These are phyloP conservation scores for Ancistrus triradiatus DNA, from an alignment of 2,113 vertebrate genomes.

Conservation along the genomic window DNA sequence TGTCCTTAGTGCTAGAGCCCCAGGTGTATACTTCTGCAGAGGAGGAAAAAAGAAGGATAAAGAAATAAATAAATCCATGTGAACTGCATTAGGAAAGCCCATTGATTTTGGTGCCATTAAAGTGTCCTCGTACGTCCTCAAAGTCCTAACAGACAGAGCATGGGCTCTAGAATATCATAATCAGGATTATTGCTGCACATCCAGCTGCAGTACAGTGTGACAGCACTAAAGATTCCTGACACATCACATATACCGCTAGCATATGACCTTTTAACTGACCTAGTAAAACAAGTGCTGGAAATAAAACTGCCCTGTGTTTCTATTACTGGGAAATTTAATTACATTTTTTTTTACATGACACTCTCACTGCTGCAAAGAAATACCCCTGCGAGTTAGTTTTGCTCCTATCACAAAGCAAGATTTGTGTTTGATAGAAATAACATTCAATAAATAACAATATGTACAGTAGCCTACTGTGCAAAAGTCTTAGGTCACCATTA, in stretches of 20 bases:
- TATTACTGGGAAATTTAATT: conserved; percentile 5
- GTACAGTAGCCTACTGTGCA: too few relatives aligned
- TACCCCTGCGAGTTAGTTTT: not conserved
- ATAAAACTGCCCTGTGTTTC: conserved; percentile 11
- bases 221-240: not conserved
- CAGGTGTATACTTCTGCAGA: conserved; percentile 41
- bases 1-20: conserved; percentile 48
- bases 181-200: not conserved
- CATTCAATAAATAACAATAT: too few relatives aligned
- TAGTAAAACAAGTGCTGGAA: conserved; percentile 12
- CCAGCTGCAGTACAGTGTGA: conserved; percentile 16
- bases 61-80: conserved; percentile 27
- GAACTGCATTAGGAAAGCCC: conserved; percentile 26
- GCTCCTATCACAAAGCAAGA: not conserved
- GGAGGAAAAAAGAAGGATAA: not conserved
- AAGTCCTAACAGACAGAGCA: conserved; percentile 1
- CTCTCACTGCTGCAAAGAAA: not conserved
- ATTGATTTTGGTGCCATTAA: conserved; percentile 47
- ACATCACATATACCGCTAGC: not conserved
- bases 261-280: not conserved
- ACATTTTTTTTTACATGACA: not conserved
- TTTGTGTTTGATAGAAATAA: too few relatives aligned
- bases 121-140: conserved; percentile 14
- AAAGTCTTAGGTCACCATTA: too few relatives aligned
- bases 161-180: not conserved